phyloP scores from a whole-genome alignment of 2,113 vertebrate species.

The Chloebia gouldiae region DNA sequence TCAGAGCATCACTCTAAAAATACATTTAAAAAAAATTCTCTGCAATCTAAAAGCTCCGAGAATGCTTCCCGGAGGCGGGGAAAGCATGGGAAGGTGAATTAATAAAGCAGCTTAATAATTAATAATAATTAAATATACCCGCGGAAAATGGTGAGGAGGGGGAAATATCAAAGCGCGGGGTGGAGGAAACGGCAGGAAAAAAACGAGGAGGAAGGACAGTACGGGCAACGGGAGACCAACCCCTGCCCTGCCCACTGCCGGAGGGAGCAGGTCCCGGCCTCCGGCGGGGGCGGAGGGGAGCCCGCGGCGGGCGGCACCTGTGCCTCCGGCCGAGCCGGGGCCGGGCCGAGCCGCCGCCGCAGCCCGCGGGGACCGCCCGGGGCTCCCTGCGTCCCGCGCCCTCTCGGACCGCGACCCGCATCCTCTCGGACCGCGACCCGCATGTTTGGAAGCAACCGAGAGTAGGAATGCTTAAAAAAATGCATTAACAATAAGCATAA shows the following conservation, averaged over 20 bases:
- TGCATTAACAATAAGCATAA: background rate
- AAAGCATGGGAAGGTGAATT: conserved; percentile 39
- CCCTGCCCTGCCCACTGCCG: background rate
- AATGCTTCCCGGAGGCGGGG: conserved; percentile 45
- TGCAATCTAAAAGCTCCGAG: conserved; percentile 22
- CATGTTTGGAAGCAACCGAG: background rate
- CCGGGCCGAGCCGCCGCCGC: background rate
- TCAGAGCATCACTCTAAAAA: conserved; percentile 45
- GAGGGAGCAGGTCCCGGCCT: conserved; percentile 22
- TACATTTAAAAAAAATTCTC: background rate
- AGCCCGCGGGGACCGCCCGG: background rate
- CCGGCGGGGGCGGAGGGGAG: background rate
- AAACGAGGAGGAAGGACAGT: background rate
- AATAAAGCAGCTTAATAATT: background rate
- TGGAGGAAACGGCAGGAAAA: background rate
- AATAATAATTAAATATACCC: background rate
- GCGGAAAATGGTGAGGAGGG: background rate
- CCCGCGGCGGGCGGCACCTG: background rate
- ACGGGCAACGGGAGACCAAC: background rate
- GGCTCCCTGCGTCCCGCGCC: background rate
- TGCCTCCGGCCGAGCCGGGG: background rate
- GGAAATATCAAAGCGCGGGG: background rate
- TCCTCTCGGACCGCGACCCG: no score
- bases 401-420: background rate
- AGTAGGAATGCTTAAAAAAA: background rate